A percentile compares a stretch with the other conserved stretches of the same genome.
Evolutionary conservation across 2,797 vertebrate species (phyloP).

Genomic region (Alosa sapidissima): DNA sequence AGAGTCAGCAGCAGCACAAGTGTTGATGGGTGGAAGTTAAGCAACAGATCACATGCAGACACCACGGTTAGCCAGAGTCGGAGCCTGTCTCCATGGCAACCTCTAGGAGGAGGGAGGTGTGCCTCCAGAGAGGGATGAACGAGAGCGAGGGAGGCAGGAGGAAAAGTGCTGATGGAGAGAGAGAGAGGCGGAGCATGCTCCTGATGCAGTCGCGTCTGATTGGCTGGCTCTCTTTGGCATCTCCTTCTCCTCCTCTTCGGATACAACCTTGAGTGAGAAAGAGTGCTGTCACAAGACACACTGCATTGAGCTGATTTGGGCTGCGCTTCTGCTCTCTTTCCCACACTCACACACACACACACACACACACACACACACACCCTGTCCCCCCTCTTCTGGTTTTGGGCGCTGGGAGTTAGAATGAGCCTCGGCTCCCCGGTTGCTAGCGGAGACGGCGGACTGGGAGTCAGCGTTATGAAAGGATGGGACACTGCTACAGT

Average conservation of each 20-base stretch:
- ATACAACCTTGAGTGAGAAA: conserved; percentile 65
- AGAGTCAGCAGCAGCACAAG: conserved; percentile 50
- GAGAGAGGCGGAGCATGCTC: conserved; percentile 60
- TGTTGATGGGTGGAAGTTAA: conserved; percentile 27
- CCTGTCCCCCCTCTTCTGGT: conserved; percentile 20
- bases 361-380: conserved; percentile 29
- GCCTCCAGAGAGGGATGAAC: conserved; percentile 59
- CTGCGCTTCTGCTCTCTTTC: conserved; percentile 35
- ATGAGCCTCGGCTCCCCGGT: conserved; percentile 25
- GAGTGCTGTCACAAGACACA: conserved; percentile 66
- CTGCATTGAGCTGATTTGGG: conserved; percentile 67
- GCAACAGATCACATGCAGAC: conserved; percentile 36
- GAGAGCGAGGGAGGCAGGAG: conserved; percentile 58
- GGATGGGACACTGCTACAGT: conserved; percentile 69
- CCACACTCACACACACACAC: not conserved
- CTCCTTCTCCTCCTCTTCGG: conserved; percentile 69
- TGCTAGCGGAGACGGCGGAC: conserved; percentile 35
- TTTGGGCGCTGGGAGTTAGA: conserved; percentile 41
- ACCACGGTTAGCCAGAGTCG: conserved; percentile 55
- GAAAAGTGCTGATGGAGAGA: conserved; percentile 62
- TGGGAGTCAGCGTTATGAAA: conserved; percentile 56
- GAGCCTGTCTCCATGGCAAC: conserved; percentile 88
- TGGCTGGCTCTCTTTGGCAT: conserved; percentile 70
- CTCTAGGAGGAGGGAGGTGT: conserved; percentile 75
- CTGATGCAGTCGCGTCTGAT: conserved; percentile 71